Percentiles rank a stretch among this genome's conserved stretches.
These are phyloP conservation scores for Notothenia rossii DNA, from an alignment of 2,113 vertebrate species.

Conservation along the genomic window DNA sequence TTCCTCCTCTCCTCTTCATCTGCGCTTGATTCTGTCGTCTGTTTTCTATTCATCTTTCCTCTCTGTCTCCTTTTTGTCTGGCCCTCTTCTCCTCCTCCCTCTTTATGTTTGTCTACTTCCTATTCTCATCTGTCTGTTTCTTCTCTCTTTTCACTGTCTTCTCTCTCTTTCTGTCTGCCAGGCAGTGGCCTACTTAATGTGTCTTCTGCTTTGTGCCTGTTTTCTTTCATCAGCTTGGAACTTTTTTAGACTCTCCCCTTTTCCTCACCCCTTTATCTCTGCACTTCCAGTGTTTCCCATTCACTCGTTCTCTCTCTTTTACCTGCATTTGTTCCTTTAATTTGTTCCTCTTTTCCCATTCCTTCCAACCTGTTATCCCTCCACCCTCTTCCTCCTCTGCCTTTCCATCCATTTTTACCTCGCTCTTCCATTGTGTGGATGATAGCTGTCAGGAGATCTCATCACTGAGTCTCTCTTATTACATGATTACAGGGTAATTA, in stretches of 20 bases:
- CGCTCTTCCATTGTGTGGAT: conserved; percentile 59
- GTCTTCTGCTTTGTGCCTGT: conserved; percentile 56
- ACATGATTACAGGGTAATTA: conserved; percentile 77
- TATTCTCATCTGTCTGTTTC: conserved; percentile 19
- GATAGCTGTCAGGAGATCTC: conserved; percentile 74
- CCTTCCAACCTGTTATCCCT: conserved; percentile 21
- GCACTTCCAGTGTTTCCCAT: not conserved
- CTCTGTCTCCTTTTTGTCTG: not conserved
- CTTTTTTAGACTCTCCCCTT: conserved; percentile 46
- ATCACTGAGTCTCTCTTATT: conserved; percentile 72
- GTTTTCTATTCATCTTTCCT: conserved; percentile 16
- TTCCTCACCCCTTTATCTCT: conserved; percentile 45
- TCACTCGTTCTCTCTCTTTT: conserved; percentile 10
- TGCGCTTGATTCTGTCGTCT: conserved; percentile 7
- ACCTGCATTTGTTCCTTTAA: conserved; percentile 30
- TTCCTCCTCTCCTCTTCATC: not conserved
- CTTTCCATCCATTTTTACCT: conserved; percentile 10
- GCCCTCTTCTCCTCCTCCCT: conserved; percentile 23
- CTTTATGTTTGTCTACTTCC: conserved; percentile 31
- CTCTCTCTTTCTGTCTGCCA: conserved; percentile 43
- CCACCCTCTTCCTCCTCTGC: not conserved
- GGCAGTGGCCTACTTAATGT: conserved; percentile 64
- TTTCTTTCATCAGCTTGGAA: conserved; percentile 59
- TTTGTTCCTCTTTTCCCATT: conserved; percentile 18
- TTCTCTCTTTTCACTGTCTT: conserved; percentile 4